phyloP scores from a whole-genome alignment of 2,113 vertebrate species.

The Brachypodius melanocephalos region DNA sequence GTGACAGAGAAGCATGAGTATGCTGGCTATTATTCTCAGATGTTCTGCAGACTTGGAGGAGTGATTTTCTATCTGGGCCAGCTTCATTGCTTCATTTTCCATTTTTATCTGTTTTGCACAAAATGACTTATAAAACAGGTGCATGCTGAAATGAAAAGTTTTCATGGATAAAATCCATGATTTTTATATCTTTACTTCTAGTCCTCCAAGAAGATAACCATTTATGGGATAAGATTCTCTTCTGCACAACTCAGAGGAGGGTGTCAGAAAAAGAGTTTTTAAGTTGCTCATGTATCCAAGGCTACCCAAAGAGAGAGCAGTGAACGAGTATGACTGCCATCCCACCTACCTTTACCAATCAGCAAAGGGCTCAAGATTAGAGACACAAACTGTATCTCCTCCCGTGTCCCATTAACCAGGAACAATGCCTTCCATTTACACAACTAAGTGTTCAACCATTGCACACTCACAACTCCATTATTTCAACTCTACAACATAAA shows the following conservation, averaged over 20 bases:
- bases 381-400: not conserved
- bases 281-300: not conserved
- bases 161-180: conserved; percentile 50
- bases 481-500: not conserved
- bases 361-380: not conserved
- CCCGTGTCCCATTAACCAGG: not conserved
- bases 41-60: conserved; percentile 22
- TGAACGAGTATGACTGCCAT: not conserved
- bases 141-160: conserved; percentile 22
- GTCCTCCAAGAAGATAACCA: conserved; percentile 9
- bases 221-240: conserved; percentile 42
- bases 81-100: conserved; percentile 31
- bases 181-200: conserved; percentile 42
- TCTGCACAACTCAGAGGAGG: not conserved
- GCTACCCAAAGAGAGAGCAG: not conserved
- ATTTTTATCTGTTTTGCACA: conserved; percentile 22
- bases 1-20: conserved; percentile 4
- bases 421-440: not conserved
- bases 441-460: not conserved
- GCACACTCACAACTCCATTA: not conserved
- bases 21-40: conserved; percentile 30
- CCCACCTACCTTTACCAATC: not conserved
- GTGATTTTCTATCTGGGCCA: conserved; percentile 22
- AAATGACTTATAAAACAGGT: conserved; percentile 55
- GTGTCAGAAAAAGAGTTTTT: conserved; percentile 4